Evolutionary conservation across 2,888 invertebrate genomes (phyloP).

Genomic region (Acanthosepion pharaonis): DNA sequence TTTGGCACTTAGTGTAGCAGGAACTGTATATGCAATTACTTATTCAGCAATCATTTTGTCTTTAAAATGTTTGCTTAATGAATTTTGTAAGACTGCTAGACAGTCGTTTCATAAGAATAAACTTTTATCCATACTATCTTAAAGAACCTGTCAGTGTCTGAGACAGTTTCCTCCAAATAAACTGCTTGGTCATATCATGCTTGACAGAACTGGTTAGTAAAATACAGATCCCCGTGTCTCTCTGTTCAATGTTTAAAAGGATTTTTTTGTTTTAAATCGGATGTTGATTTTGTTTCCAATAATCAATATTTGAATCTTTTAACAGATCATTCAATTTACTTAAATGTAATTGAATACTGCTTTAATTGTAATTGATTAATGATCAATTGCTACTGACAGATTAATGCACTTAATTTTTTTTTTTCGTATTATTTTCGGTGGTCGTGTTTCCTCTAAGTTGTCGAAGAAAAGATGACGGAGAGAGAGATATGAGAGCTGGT

Average conservation of each 20-base stretch:
- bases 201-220: neutral
- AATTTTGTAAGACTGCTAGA: too few relatives aligned
- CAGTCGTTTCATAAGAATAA: too few relatives aligned
- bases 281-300: neutral
- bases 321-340: neutral
- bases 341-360: neutral
- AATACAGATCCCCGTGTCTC: neutral
- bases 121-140: neutral
- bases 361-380: constrained; percentile 15
- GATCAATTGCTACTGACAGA: neutral
- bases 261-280: neutral
- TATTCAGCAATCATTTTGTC: too few relatives aligned
- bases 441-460: neutral
- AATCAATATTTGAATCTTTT: neutral
- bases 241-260: too few relatives aligned
- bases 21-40: too few relatives aligned
- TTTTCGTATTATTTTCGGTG: neutral
- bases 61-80: too few relatives aligned
- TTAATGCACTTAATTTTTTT: neutral
- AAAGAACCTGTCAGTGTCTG: neutral
- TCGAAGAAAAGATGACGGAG: too few relatives aligned
- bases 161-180: neutral
- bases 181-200: neutral
- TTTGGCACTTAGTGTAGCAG: too few relatives aligned
- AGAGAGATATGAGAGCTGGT: too few relatives aligned